phyloP scores from a whole-genome alignment of 1,140 invertebrate species.

The Helicoverpa armigera region DNA sequence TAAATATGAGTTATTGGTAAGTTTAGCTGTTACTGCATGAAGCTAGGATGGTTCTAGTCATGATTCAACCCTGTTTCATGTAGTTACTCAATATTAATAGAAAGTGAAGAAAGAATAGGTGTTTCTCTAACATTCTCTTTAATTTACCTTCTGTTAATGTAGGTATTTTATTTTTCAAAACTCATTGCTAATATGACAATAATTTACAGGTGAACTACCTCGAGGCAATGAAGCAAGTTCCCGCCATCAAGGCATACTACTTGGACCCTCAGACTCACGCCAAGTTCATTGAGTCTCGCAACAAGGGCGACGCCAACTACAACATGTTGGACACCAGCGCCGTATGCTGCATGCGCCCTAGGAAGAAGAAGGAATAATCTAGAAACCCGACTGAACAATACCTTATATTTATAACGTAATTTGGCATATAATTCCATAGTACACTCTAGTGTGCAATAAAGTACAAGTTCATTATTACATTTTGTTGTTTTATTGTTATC shows the following conservation, averaged over 20 bases:
- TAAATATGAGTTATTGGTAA: slow-evolving; percentile 77
- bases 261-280: slow-evolving; percentile 90
- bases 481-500: neutral
- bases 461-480: slow-evolving; percentile 16
- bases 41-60: too few species aligned
- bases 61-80: too few species aligned
- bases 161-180: too few species aligned
- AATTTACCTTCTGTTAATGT: too few species aligned
- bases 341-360: slow-evolving; percentile 79
- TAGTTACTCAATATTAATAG: too few species aligned
- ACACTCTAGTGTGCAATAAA: slow-evolving; percentile 4
- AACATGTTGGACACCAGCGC: slow-evolving; percentile 87
- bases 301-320: slow-evolving; percentile 90
- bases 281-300: slow-evolving; percentile 90
- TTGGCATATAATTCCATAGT: neutral
- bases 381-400: neutral
- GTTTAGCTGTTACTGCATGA: slow-evolving; percentile 50
- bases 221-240: slow-evolving; percentile 89
- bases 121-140: too few species aligned
- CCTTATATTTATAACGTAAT: neutral
- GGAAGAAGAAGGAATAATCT: slow-evolving; percentile 83
- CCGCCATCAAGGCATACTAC: slow-evolving; percentile 89
- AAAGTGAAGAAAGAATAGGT: too few species aligned
- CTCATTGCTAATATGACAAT: slow-evolving; percentile 34
- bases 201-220: slow-evolving; percentile 90